Base-by-base conservation (phyloP, 2,113 vertebrate species). In the Maccullochella peelii region DNA sequence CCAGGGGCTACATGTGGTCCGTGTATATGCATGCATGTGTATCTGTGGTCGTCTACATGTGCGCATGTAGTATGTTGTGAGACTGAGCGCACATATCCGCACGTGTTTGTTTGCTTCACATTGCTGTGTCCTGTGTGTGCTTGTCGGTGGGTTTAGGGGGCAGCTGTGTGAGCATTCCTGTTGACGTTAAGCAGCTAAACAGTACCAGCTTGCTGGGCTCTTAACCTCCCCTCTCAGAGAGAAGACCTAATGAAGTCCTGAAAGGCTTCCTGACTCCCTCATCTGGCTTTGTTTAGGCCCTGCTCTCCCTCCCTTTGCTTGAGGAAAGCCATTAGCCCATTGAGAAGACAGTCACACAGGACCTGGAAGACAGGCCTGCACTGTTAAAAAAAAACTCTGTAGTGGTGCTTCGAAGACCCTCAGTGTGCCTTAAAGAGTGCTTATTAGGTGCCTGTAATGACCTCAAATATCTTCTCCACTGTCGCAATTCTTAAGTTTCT, bases 191-290 rank as follows among this genome's bases (percentile, higher is more conserved):
- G 92, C 94, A 94, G 93, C 93, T 96, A 96, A 96, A 95, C 94
- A 95, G 94, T 94, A 94, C 95, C 95, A 96, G 95, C 95, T 95
- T 95, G 95, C 91, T 73, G 88, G 92, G 93, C 90, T 93, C 94
- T 94, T 95, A 95, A 93, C 94, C 94, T 95, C 91, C 94, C 90
- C 93, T 94, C 87, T 85, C 77, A 83, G 88, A 92, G 90, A 93
- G 94, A 84, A 86, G 89, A 91, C 89, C 94, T 96, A 96, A 96
- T 95, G 94, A 96, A 96, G 95, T 95, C 95, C 95, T 96, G 94
- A 95, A 95, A 95, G 93, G 94, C 94, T 95, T 96, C 95, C 95
- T 95, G 94, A 93, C 90, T 93, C 91, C 69, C 90, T 95, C 95
- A 95, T 94, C 94, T 95, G 95, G 95, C 93, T 95, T 95, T 95